A percentile compares a stretch with the other conserved stretches of the same genome.
These are phyloP conservation scores for Petrocephalus microphthalmus DNA, from an alignment of 2,113 vertebrate genomes.

Conservation along the genomic window DNA sequence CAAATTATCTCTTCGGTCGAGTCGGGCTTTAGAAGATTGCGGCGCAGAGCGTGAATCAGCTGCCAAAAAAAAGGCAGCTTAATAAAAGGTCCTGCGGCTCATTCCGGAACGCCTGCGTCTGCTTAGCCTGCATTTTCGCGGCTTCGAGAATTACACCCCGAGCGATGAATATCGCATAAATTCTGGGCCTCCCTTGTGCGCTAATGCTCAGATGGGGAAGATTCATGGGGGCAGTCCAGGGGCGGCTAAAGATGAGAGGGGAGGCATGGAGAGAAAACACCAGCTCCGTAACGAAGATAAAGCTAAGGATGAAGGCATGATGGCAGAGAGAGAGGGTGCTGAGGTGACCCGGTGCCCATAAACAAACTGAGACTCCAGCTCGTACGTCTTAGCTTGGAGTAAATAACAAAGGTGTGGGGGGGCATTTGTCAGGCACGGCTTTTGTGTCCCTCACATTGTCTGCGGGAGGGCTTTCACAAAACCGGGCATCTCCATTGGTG, in stretches of 20 bases:
- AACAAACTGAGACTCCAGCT: neutral
- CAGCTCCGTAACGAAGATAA: neutral
- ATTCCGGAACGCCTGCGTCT: conserved; percentile 54
- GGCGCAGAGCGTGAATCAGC: neutral
- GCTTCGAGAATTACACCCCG: conserved; percentile 52
- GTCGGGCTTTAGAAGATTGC: neutral
- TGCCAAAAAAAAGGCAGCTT: neutral
- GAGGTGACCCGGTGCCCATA: neutral
- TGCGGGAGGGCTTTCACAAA: neutral
- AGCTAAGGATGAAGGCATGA: neutral
- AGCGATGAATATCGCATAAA: conserved; percentile 60
- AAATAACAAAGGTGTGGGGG: neutral
- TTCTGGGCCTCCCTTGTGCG: conserved; percentile 43
- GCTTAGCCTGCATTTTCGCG: conserved; percentile 49
- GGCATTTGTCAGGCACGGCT: conserved; percentile 2
- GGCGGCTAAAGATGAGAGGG: neutral
- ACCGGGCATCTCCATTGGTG: neutral
- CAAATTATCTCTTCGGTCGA: neutral
- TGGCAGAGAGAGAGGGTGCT: neutral
- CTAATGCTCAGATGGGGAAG: neutral
- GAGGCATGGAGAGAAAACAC: neutral
- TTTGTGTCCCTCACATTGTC: neutral
- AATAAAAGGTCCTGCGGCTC: neutral
- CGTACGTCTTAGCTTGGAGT: neutral
- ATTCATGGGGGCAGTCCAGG: neutral